Evolutionary conservation across 2,113 vertebrate genomes (phyloP).

Genomic region (Paratilapia polleni): DNA sequence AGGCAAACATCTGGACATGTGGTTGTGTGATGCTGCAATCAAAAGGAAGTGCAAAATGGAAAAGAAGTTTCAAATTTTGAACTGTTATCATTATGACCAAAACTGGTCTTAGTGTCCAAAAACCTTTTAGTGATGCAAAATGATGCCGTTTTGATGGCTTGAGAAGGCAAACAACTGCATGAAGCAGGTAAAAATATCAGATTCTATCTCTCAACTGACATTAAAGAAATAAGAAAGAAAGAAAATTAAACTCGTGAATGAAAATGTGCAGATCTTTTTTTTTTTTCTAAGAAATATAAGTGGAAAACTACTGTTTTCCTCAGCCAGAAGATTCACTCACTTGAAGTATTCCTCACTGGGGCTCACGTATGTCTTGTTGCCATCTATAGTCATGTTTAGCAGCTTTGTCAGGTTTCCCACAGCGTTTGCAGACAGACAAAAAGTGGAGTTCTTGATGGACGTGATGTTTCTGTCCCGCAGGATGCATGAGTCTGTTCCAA

Average conservation of each 20-base stretch:
- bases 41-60: not conserved
- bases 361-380: constrained; percentile 93
- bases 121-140: not conserved
- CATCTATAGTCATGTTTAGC: constrained; percentile 85
- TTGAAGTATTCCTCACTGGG: constrained; percentile 99
- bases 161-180: not conserved
- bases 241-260: not conserved
- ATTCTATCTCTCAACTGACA: not conserved
- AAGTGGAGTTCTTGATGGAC: constrained; percentile 92
- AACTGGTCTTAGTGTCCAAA: not conserved
- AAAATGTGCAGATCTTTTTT: not conserved
- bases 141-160: not conserved
- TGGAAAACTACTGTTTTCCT: not conserved
- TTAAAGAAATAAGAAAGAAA: not conserved
- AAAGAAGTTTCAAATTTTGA: not conserved
- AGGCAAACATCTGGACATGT: not conserved
- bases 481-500: constrained; percentile 89
- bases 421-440: constrained; percentile 92
- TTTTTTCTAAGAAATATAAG: not conserved
- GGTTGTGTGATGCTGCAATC: not conserved
- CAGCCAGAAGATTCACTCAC: constrained; percentile 80
- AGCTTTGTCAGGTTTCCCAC: constrained; percentile 88
- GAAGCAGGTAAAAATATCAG: not conserved
- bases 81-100: not conserved
- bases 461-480: constrained; percentile 87